Base-by-base conservation (phyloP, 1,140 invertebrate species). In the Zophobas morio region DNA sequence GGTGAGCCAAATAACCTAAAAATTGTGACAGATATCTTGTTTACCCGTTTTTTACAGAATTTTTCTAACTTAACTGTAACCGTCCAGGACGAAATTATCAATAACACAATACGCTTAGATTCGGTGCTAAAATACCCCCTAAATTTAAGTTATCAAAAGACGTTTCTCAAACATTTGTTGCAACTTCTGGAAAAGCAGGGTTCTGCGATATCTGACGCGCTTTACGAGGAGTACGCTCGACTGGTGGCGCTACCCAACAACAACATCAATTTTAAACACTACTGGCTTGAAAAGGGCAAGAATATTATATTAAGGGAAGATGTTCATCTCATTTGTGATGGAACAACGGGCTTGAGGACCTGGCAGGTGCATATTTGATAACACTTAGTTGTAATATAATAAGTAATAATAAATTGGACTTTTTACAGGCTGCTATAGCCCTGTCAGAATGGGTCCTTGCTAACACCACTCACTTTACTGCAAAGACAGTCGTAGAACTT, bases 261-360 rank as follows among this genome's bases (percentile, higher is more conserved):
- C 32, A 46, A 80, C 47, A 77, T 81, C 56, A 85, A 86, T 84
- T 90, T 87, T 83, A 86, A 87, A 66, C 89, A 90, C 82, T 90
- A 88, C 81, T 40, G 85, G 73, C 75, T 88, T 35, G 80, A 84
- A 70, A 63, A 84, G 54, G 37, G 75, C 70, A 32, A 75, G 79
- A 60, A 82, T 78, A 81, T 91, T 42, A 89, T 83, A 37, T 83
- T 91, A 47, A 83, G 87, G 75, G 90, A 90, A 81, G 90, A 87
- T 80, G 85, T 83, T 51, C 88, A 86, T 79, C 84, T 91, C 34
- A 88, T 91, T 80, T 90, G 89, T 0, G 81, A 88, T 73, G 90
- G 89, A 40, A 90, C 90, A 39, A 91, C 90, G 72, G 90, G 90
- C 70, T 85, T 90, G 49, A 87, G 86, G 73, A 89, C 84, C 80